Evolutionary conservation across 2,797 vertebrate genomes (phyloP).

Genomic region (Pseudochirops cupreus): DNA sequence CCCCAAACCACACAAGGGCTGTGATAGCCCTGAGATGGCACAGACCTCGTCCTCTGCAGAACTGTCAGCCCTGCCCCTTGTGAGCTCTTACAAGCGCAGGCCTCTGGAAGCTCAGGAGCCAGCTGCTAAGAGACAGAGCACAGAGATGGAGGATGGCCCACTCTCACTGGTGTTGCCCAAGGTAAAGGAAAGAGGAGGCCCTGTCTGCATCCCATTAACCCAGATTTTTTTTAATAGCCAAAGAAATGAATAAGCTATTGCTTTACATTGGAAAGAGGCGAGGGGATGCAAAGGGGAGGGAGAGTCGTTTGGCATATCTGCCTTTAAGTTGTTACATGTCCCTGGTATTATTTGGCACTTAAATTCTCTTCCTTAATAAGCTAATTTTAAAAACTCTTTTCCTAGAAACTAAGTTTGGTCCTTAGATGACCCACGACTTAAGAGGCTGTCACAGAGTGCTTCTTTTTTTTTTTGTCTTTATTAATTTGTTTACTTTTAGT

Average conservation of each 20-base stretch:
- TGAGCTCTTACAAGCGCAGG: conserved; percentile 78
- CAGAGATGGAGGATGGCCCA: conserved; percentile 77
- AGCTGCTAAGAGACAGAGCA: conserved; percentile 80
- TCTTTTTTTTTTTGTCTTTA: no score
- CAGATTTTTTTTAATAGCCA: neutral
- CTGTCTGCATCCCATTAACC: rapidly evolving
- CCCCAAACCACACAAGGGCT: conserved; percentile 30
- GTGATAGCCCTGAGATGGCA: conserved; percentile 55
- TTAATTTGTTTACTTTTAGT: no score
- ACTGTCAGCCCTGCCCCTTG: rapidly evolving
- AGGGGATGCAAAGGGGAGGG: neutral
- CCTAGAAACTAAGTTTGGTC: neutral
- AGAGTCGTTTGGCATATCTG: neutral
- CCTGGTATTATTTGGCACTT: neutral
- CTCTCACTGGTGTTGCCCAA: conserved; percentile 85
- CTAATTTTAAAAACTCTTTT: neutral
- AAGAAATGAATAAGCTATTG: neutral
- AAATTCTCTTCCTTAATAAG: neutral
- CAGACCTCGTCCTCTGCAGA: neutral
- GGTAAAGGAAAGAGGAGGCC: conserved; percentile 73
- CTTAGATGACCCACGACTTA: neutral
- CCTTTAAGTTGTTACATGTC: neutral
- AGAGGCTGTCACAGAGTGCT: neutral
- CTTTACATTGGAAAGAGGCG: neutral
- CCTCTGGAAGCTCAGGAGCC: conserved; percentile 73